A percentile compares a stretch with the other conserved stretches of the same genome.
Conservation (phyloP, 2,797 vertebrate species). For the Pipistrellus nathusii region DNA sequence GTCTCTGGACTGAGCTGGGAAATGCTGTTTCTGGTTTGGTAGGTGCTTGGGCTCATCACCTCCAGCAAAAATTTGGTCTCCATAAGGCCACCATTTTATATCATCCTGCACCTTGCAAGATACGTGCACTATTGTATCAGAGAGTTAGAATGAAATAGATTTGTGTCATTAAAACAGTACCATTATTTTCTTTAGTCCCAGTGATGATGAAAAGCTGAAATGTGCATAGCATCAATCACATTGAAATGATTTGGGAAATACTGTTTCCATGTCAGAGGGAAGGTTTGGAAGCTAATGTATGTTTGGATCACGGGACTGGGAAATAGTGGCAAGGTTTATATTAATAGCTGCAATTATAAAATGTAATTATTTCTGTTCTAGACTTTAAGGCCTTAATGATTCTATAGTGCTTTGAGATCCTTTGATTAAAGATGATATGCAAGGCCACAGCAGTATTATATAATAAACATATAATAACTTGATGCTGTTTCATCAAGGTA, state of each 20-base stretch:
- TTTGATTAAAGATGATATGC: slow-evolving; percentile 82
- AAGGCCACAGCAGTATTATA: slow-evolving; percentile 82
- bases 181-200: slow-evolving; percentile 64
- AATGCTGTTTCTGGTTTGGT: slow-evolving; percentile 57
- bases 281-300: not conserved
- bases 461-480: slow-evolving; percentile 76
- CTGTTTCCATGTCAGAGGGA: slow-evolving; percentile 27
- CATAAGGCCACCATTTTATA: slow-evolving; percentile 61
- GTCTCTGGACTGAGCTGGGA: slow-evolving; percentile 66
- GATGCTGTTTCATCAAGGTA: slow-evolving; percentile 31
- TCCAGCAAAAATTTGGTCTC: slow-evolving; percentile 48
- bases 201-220: slow-evolving; percentile 32
- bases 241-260: slow-evolving; percentile 35
- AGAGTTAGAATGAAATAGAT: slow-evolving; percentile 53
- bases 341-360: slow-evolving; percentile 51
- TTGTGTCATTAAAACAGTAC: slow-evolving; percentile 47
- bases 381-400: slow-evolving; percentile 62
- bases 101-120: not conserved
- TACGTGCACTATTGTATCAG: slow-evolving; percentile 10
- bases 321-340: slow-evolving; percentile 56
- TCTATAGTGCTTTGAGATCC: slow-evolving; percentile 80
- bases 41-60: not conserved
- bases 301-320: not conserved
- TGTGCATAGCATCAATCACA: slow-evolving; percentile 5
- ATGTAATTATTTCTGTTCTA: slow-evolving; percentile 33